Percentiles rank a stretch among this genome's conserved stretches.
Conservation (phyloP, 2,113 vertebrate genomes). For the Melozone crissalis region DNA sequence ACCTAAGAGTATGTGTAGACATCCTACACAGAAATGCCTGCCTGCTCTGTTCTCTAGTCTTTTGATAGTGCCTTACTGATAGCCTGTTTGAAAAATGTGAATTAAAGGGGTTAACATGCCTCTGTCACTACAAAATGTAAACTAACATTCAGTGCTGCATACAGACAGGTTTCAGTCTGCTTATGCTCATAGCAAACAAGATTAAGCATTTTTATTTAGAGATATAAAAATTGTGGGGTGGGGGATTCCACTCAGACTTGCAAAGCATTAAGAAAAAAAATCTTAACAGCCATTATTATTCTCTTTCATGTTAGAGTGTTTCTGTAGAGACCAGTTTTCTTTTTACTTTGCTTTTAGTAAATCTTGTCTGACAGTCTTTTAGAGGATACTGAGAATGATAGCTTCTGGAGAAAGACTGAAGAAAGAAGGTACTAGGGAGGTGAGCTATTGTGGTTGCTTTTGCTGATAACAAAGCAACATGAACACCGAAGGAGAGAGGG, state of each 20-base stretch:
- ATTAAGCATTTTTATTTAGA: neutral
- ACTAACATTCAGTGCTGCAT: neutral
- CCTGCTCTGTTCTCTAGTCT: neutral
- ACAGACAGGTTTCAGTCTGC: neutral
- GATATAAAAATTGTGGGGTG: neutral
- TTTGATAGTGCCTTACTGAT: neutral
- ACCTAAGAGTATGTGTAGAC: neutral
- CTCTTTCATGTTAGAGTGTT: neutral
- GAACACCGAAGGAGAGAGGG: neutral
- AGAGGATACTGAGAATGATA: neutral
- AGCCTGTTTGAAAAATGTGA: neutral
- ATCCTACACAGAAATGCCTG: neutral
- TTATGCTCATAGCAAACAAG: neutral
- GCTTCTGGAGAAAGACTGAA: neutral
- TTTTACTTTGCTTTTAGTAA: neutral
- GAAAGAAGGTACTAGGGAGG: neutral
- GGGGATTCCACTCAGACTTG: neutral
- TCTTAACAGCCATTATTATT: fast-evolving
- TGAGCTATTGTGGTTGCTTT: neutral
- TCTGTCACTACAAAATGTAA: neutral
- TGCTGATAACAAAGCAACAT: neutral
- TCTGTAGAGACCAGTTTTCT: neutral
- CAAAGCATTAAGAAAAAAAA: neutral
- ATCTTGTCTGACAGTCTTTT: neutral
- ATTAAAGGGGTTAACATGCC: neutral